These are phyloP conservation scores for Forbesichthys papilliferus DNA, from an alignment of 2,113 vertebrate species.

Conservation along the genomic window DNA sequence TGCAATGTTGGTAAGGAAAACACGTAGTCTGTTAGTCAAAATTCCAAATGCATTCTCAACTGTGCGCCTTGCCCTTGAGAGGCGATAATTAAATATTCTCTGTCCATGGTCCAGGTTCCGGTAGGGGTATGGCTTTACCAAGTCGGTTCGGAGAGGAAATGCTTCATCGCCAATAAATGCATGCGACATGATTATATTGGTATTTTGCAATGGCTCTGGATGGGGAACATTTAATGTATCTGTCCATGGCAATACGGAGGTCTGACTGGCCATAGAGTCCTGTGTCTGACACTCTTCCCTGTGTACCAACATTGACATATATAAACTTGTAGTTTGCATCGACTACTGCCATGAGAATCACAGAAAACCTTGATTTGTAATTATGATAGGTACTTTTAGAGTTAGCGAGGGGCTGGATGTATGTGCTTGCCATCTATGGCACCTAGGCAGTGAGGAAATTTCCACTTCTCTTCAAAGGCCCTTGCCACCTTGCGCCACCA, in stretches of 20 bases:
- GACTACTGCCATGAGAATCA: background rate
- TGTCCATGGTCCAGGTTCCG: slow-evolving; percentile 7
- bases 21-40: background rate
- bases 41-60: slow-evolving; percentile 2
- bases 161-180: slow-evolving; percentile 21
- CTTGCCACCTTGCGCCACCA: background rate
- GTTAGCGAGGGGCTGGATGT: background rate
- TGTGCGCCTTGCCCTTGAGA: slow-evolving; percentile 1
- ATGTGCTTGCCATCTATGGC: background rate
- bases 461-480: background rate
- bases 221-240: slow-evolving; percentile 7
- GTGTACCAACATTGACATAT: slow-evolving; percentile 1
- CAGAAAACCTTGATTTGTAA: background rate
- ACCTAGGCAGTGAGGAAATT: background rate
- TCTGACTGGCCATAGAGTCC: slow-evolving; percentile 1
- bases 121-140: slow-evolving; percentile 8
- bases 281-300: background rate
- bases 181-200: slow-evolving; percentile 13
- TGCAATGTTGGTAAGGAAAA: background rate
- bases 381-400: background rate
- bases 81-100: slow-evolving; percentile 12
- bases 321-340: slow-evolving; percentile 4
- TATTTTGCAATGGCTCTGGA: slow-evolving; percentile 5
- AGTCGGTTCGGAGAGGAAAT: slow-evolving; percentile 1
- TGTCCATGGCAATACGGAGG: slow-evolving; percentile 8